Evolutionary conservation across 1,140 invertebrate species (phyloP).

Genomic region (Spodoptera frugiperda): DNA sequence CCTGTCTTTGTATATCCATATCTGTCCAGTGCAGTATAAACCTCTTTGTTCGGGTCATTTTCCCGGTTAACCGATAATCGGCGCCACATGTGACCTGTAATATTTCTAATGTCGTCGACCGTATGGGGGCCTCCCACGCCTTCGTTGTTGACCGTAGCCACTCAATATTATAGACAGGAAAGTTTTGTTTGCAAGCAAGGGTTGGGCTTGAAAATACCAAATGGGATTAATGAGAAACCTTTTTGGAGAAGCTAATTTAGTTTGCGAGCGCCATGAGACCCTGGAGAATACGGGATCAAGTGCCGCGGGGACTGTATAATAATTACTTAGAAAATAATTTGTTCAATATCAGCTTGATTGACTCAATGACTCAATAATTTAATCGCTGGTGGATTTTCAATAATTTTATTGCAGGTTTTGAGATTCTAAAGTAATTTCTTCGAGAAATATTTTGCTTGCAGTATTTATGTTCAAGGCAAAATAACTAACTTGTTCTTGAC

Average conservation of each 20-base stretch:
- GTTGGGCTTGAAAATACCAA: constrained; percentile 24
- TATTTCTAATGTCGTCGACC: constrained; percentile 37
- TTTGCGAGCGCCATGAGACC: background rate
- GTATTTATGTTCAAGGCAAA: constrained; percentile 8
- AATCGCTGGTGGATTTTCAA: no score
- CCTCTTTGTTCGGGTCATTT: constrained; percentile 26
- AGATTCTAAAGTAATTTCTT: background rate
- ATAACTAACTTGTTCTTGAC: background rate
- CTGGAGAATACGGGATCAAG: background rate
- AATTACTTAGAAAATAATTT: constrained; percentile 21
- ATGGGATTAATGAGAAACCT: background rate
- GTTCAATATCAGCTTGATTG: background rate
- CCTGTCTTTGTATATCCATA: background rate
- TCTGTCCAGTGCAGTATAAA: constrained; percentile 16
- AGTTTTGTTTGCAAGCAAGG: constrained; percentile 23
- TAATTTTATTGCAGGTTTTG: no score
- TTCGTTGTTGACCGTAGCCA: constrained; percentile 10
- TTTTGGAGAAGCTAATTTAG: constrained; percentile 13
- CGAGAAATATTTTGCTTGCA: background rate
- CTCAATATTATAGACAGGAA: constrained; percentile 29
- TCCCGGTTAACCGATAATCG: constrained; percentile 24
- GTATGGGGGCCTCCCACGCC: constrained; percentile 27
- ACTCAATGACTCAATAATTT: background rate
- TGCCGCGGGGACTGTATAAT: constrained; percentile 12
- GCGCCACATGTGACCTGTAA: constrained; percentile 30